Base-by-base conservation (phyloP, 2,888 invertebrate genomes). In the Drosophila recens region DNA sequence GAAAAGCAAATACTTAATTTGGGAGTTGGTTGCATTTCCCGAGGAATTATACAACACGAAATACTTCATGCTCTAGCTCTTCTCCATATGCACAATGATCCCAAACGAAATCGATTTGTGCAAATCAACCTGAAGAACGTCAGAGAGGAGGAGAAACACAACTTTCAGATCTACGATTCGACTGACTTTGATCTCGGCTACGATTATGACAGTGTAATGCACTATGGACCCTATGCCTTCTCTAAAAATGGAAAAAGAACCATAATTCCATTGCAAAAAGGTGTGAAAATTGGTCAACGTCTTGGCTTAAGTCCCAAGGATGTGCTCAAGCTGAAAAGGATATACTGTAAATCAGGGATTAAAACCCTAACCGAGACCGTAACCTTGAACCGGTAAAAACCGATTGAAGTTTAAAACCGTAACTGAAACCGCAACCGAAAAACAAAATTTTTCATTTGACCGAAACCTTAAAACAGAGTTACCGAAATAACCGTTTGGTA, bases 201-300 rank as follows among this genome's bases (percentile, higher is more conserved):
- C 85, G 96, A 96, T 90, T 96, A 95, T 90, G 94, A 94, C 71
- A 96, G 96, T 72, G 95, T 96, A 0, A 96, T 96, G 96, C 96
- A 96, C 87, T 96, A 96, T 90, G 95, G 96, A 0, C 93, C 94
- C 43, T 94, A 93, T 23, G 96, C 96, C 0, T 96, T 96, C 92
- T 95, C 96, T 0, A 93, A 87, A 65, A 96, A 96, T 90, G 94
- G 94, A 1, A 90, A 93, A 82, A 94, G 94, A 11, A 96, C 96
- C 0, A 95, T 96, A 45, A 92, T 94, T 20, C 93, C 96, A 0
- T 15, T 56, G 0, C 69, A 53, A 2, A 9, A n/a, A 0, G 51
- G 45, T 45, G 79, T 68, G 4, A 70, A 63, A 27, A 89, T 91
- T 59, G 91, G 90, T 0, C 89, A 90, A 59, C 64, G 86, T 0